These are phyloP conservation scores for Argyrosomus regius DNA, from an alignment of 2,797 vertebrate species.

Conservation along the genomic window DNA sequence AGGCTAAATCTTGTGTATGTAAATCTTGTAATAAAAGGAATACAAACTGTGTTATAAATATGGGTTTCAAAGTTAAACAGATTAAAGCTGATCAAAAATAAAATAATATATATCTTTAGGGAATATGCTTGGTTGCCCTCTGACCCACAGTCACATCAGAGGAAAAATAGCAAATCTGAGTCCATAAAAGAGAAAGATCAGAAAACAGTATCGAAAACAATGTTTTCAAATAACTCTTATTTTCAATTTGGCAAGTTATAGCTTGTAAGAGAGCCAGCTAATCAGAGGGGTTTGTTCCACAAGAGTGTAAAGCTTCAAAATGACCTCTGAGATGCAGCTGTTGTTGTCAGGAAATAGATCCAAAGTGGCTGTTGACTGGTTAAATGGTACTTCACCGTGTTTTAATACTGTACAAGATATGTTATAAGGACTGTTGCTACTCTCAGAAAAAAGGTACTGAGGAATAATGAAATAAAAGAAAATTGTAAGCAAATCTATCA, in stretches of 20 bases:
- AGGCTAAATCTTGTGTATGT: background rate
- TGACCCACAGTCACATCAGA: constrained; percentile 2
- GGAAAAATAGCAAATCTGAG: background rate
- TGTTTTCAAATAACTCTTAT: background rate
- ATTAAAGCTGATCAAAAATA: constrained; percentile 3
- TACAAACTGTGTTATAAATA: background rate
- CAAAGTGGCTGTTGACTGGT: too few relatives aligned
- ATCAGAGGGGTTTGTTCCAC: too few relatives aligned
- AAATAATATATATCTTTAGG: background rate
- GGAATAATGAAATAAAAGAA: background rate
- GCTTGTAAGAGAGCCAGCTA: too few relatives aligned
- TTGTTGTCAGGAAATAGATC: too few relatives aligned
- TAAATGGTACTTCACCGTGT: too few relatives aligned
- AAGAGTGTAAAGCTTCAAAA: too few relatives aligned
- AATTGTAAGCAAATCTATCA: background rate
- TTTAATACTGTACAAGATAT: too few relatives aligned
- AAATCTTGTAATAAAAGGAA: background rate
- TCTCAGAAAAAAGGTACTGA: background rate
- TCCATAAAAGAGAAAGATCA: background rate
- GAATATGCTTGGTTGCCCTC: background rate
- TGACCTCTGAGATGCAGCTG: too few relatives aligned
- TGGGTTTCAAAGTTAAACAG: background rate
- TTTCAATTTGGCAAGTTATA: too few relatives aligned
- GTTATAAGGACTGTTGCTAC: background rate
- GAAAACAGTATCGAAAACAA: too few relatives aligned